Evolutionary conservation across 2,113 vertebrate genomes (phyloP).

Genomic region (Ptilorrhoa leucosticta): DNA sequence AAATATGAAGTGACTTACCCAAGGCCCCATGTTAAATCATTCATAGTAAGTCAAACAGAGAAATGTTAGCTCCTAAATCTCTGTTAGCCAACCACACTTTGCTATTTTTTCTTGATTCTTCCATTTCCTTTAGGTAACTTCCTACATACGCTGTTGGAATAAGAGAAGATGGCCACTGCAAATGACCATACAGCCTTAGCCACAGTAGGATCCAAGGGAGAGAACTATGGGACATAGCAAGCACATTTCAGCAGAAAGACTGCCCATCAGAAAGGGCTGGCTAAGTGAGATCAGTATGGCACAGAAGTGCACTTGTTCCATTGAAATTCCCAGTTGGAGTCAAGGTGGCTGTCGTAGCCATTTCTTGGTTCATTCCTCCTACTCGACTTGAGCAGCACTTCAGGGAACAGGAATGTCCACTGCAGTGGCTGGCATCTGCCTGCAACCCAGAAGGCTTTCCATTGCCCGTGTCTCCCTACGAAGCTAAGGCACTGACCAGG

Average conservation of each 20-base stretch:
- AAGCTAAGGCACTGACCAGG: background rate
- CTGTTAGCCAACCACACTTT: background rate
- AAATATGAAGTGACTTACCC: slow-evolving; percentile 2
- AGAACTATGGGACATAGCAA: background rate
- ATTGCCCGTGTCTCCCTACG: background rate
- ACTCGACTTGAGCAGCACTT: background rate
- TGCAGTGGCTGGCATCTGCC: background rate
- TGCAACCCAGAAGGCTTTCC: background rate
- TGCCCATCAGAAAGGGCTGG: background rate
- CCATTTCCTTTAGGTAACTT: background rate
- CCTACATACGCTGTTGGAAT: background rate
- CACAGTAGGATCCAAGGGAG: background rate
- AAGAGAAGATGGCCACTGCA: background rate
- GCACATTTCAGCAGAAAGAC: background rate
- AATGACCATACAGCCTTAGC: background rate
- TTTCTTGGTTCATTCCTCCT: background rate
- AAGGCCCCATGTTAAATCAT: background rate
- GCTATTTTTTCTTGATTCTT: background rate
- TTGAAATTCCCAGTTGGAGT: background rate
- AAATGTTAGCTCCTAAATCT: background rate
- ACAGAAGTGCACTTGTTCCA: background rate
- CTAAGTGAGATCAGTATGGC: background rate
- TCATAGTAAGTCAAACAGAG: slow-evolving; percentile 17
- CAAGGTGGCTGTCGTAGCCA: background rate
- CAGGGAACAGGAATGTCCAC: background rate